Evolutionary conservation across 2,113 vertebrate species (phyloP).

Genomic region (Miniopterus natalensis): DNA sequence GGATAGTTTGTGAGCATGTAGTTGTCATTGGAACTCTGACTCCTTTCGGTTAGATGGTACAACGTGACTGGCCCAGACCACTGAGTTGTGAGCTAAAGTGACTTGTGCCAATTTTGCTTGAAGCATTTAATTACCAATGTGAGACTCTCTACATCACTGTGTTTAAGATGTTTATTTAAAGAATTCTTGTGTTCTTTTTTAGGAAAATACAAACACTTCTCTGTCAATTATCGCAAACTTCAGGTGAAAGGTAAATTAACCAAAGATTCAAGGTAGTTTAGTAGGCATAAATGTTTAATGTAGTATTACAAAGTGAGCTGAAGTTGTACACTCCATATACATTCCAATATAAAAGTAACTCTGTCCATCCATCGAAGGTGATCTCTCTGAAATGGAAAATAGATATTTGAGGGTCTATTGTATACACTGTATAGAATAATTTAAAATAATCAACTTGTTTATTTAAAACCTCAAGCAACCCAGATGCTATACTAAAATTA

Average conservation of each 20-base stretch:
- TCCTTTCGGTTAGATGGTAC: background rate
- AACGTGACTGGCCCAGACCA: background rate
- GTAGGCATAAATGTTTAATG: conserved; percentile 65
- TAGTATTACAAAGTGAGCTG: background rate
- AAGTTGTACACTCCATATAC: background rate
- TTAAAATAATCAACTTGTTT: conserved; percentile 64
- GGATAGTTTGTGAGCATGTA: background rate
- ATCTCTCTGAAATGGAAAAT: conserved; percentile 70
- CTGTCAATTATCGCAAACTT: conserved; percentile 52
- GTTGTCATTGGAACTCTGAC: background rate
- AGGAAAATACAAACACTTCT: conserved; percentile 42
- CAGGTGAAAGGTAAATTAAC: background rate
- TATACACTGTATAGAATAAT: conserved; percentile 54
- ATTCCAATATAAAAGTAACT: conserved; percentile 33
- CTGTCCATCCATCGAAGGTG: conserved; percentile 29
- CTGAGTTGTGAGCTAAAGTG: background rate
- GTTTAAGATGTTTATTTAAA: conserved; percentile 52
- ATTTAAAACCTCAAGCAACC: conserved; percentile 64
- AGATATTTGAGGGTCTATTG: conserved; percentile 61
- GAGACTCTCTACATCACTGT: background rate
- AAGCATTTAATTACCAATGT: background rate
- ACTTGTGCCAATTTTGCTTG: background rate
- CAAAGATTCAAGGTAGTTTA: conserved; percentile 46
- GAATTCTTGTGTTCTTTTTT: conserved; percentile 29
- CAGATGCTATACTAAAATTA: conserved; percentile 63